Percentiles rank a stretch among this genome's conserved stretches.
Conservation (phyloP, 2,113 vertebrate species). For the Lathamus discolor region DNA sequence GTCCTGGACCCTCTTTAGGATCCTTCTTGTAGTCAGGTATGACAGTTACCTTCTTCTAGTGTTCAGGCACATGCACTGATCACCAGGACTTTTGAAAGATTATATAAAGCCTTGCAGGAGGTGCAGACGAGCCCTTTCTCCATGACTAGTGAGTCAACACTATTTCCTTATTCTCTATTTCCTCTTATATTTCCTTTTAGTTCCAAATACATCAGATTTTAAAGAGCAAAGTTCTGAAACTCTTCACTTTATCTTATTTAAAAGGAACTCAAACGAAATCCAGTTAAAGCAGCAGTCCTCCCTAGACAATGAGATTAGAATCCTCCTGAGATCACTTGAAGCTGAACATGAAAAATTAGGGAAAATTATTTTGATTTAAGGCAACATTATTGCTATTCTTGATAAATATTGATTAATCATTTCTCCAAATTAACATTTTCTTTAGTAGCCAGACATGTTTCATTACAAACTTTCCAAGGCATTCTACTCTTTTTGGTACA, state of each 20-base stretch:
- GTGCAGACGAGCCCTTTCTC: neutral
- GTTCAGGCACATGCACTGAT: neutral
- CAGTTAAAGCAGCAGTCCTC: neutral
- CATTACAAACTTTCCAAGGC: neutral
- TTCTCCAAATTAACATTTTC: neutral
- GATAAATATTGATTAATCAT: neutral
- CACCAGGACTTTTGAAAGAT: neutral
- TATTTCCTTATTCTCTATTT: neutral
- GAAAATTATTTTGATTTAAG: neutral
- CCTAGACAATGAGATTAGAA: neutral
- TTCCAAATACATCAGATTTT: neutral
- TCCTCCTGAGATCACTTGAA: neutral
- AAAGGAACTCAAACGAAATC: neutral
- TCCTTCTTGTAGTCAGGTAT: too few species aligned
- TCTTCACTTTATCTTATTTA: neutral
- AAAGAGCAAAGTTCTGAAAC: neutral
- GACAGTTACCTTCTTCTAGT: neutral
- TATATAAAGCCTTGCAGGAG: too few species aligned
- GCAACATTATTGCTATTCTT: neutral
- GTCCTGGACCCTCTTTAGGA: neutral
- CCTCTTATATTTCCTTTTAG: neutral
- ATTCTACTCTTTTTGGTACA: neutral
- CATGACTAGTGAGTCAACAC: rapidly evolving
- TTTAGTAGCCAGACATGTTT: neutral
- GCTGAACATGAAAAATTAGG: neutral